Evolutionary conservation across 2,113 vertebrate genomes (phyloP), one percentile per base, ranked within the genome.

Genomic region (Microcebus griseorufus): DNA sequence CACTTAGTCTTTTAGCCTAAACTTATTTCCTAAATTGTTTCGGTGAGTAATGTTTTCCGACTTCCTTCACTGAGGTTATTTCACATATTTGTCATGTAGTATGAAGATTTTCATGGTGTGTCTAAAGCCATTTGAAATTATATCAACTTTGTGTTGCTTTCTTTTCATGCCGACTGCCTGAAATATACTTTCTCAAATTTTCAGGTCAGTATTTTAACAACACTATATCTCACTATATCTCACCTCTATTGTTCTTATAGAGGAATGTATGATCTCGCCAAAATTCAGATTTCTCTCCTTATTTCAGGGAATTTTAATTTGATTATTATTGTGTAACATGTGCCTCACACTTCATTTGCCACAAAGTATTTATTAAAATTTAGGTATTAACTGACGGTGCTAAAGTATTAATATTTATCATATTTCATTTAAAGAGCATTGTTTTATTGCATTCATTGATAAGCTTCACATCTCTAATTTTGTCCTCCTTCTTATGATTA

Each of bases 281-380:
- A 72, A 65, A 51, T 75, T 85, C 34, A 60, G 2, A 84, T 73
- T 53, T 69, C 10, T 12, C 37, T 83, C 12, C n/a, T 93, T 53
- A 92, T 69, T 97, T 62, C n/a, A 83, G 7, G 13, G 2, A 95
- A 86, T 60, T 94, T 94, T 82, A 81, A 72, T 20, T 62, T 62
- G 17, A 53, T 78, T 70, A 25, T 89, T 92, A 72, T 10, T 86
- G 3, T 37, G 8, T 84, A 69, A 37, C 3, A 81, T 18, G 12
- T 73, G 8, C 5, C 34, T 80, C 14, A 75, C 3, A 81, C 32
- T 9, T 73, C 27, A 65, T 94, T 90, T 87, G 37, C 9, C 2
- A 69, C 16, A 64, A n/a, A 79, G 18, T 39, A 32, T 70, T 25
- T 64, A 18, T n/a, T 64, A 53, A 91, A 55, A 0, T 34, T 83